Percentiles rank a stretch among this genome's conserved stretches.
These are phyloP conservation scores for Reticulitermes lucifugus DNA, from an alignment of 2,888 invertebrate genomes.

Conservation along the genomic window DNA sequence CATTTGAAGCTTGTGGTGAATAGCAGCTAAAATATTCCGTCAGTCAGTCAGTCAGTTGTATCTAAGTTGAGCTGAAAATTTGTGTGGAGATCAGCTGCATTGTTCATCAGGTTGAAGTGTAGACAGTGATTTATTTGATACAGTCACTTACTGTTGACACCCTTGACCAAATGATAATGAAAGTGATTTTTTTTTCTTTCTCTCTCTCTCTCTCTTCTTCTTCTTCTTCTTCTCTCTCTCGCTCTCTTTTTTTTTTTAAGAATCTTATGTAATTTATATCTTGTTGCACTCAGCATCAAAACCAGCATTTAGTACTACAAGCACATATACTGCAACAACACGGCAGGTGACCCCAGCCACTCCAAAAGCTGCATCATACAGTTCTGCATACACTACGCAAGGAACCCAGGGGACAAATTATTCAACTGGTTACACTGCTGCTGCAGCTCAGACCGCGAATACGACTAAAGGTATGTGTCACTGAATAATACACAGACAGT, in stretches of 20 bases:
- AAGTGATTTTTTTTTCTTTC: too few species aligned
- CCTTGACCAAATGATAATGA: too few species aligned
- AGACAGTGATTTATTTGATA: too few species aligned
- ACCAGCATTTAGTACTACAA: constrained; percentile 77
- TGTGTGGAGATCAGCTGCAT: too few species aligned
- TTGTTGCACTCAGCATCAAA: constrained; percentile 66
- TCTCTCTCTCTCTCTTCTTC: too few species aligned
- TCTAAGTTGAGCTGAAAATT: too few species aligned
- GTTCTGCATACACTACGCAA: constrained; percentile 54
- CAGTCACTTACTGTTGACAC: too few species aligned
- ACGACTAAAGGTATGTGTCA: constrained; percentile 48
- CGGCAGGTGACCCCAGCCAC: constrained; percentile 54
- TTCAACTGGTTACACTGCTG: constrained; percentile 60
- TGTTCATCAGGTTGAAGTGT: too few species aligned
- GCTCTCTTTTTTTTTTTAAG: not conserved
- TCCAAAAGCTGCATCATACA: constrained; percentile 53
- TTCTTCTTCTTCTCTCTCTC: too few species aligned
- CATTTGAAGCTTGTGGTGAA: not conserved
- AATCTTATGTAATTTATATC: not conserved
- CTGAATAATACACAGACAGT: not conserved
- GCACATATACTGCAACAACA: constrained; percentile 70
- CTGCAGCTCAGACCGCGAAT: constrained; percentile 65
- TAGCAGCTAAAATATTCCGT: too few species aligned
- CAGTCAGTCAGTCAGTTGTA: too few species aligned
- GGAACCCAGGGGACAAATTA: constrained; percentile 54